Conservation (phyloP, 2,888 invertebrate genomes). For the Agrochola macilenta region DNA sequence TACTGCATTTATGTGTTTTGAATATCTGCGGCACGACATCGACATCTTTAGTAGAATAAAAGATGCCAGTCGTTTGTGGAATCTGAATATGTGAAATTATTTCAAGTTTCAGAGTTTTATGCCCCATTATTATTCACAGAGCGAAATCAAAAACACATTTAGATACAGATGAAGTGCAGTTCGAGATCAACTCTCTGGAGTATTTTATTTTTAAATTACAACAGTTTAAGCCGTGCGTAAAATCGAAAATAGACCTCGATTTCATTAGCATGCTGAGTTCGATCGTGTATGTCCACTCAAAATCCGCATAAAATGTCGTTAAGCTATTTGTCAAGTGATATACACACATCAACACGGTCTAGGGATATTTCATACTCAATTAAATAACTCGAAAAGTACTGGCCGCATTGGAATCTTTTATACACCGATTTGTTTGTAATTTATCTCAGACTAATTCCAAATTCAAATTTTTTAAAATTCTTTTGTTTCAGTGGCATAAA, state of each 20-base stretch:
- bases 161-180: constrained; percentile 19
- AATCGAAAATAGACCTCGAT: constrained; percentile 14
- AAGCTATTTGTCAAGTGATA: constrained; percentile 72
- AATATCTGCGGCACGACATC: constrained; percentile 4
- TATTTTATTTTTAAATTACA: constrained; percentile 31
- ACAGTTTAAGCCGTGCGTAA: constrained; percentile 17
- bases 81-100: constrained; percentile 12
- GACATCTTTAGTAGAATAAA: neutral
- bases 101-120: constrained; percentile 2
- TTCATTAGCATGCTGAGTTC: constrained; percentile 47
- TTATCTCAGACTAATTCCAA: too few species aligned
- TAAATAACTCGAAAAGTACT: too few species aligned
- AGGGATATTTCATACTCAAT: too few species aligned
- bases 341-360: too few species aligned
- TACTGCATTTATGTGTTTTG: constrained; percentile 11
- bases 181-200: constrained; percentile 1
- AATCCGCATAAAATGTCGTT: constrained; percentile 56
- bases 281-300: constrained; percentile 54
- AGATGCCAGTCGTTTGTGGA: neutral
- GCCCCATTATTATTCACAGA: neutral
- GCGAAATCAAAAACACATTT: constrained; percentile 18
- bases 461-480: too few species aligned
- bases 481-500: too few species aligned
- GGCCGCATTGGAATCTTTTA: too few species aligned
- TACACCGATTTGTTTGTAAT: too few species aligned